Evolutionary conservation across 2,113 vertebrate genomes (phyloP).

Genomic region (Laterallus jamaicensis): DNA sequence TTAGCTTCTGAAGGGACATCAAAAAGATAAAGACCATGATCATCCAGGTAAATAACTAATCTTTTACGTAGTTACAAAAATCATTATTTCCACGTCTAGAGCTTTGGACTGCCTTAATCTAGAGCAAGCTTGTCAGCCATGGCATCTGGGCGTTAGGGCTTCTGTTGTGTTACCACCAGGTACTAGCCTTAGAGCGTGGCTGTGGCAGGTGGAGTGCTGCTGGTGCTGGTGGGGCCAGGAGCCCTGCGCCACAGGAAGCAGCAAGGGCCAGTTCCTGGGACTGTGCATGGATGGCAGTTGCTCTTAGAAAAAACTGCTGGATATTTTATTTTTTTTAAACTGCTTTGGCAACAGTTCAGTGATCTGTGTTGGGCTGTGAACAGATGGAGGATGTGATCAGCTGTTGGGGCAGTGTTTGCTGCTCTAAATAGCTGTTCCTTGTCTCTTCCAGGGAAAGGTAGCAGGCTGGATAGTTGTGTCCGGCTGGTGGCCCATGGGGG

Average conservation of each 20-base stretch:
- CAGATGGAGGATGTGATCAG: constrained; percentile 63
- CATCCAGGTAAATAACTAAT: background rate
- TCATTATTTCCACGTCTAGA: background rate
- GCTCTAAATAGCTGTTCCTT: constrained; percentile 35
- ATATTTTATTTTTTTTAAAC: background rate
- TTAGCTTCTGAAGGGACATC: background rate
- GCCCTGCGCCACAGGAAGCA: accelerated
- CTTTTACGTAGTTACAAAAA: background rate
- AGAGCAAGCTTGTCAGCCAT: background rate
- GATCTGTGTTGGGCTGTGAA: constrained; percentile 18
- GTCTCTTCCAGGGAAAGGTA: constrained; percentile 3
- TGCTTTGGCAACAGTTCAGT: constrained; percentile 35
- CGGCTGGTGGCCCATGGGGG: background rate
- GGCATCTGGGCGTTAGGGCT: background rate
- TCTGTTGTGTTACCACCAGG: background rate
- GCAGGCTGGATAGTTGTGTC: background rate
- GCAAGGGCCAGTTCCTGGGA: background rate
- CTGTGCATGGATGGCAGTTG: background rate
- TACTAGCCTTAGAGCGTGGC: accelerated
- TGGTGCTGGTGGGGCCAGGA: background rate
- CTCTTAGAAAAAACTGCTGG: background rate
- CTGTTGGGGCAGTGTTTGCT: constrained; percentile 45
- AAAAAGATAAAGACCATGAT: background rate
- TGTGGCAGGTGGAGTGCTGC: background rate
- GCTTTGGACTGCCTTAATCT: background rate